phyloP scores from a whole-genome alignment of 2,888 invertebrate genomes.

The Drosophila falleni region DNA sequence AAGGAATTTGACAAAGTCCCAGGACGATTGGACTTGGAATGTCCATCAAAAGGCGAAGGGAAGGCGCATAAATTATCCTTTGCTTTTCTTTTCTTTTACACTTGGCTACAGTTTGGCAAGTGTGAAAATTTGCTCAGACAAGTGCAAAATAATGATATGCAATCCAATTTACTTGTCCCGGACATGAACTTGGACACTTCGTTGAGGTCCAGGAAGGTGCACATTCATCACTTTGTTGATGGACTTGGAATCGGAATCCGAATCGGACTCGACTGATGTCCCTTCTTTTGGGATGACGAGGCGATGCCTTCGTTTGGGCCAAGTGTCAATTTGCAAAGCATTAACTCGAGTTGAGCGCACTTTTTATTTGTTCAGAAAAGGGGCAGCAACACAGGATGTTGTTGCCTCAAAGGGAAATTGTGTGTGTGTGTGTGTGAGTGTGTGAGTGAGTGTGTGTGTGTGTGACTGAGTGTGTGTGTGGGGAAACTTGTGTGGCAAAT shows the following conservation, averaged over 20 bases:
- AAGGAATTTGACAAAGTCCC: slow-evolving; percentile 49
- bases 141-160: slow-evolving; percentile 81
- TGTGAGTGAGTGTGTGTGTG: neutral
- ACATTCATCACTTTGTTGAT: slow-evolving; percentile 78
- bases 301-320: slow-evolving; percentile 26
- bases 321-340: slow-evolving; percentile 80
- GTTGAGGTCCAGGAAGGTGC: slow-evolving; percentile 69
- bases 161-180: slow-evolving; percentile 70
- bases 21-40: slow-evolving; percentile 65
- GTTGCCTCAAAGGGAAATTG: slow-evolving; percentile 29
- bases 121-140: slow-evolving; percentile 75
- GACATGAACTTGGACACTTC: slow-evolving; percentile 42
- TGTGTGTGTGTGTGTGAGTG: slow-evolving; percentile 6
- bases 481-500: slow-evolving; percentile 54
- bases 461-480: slow-evolving; percentile 9
- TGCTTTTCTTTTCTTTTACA: slow-evolving; percentile 30
- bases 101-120: slow-evolving; percentile 40
- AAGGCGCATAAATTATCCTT: slow-evolving; percentile 79
- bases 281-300: slow-evolving; percentile 8
- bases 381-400: slow-evolving; percentile 9
- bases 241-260: slow-evolving; percentile 40
- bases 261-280: slow-evolving; percentile 10
- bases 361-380: slow-evolving; percentile 25
- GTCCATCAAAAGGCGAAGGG: slow-evolving; percentile 71
- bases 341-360: slow-evolving; percentile 56